Conservation (phyloP, 1,140 invertebrate species). For the Amyelois transitella region DNA sequence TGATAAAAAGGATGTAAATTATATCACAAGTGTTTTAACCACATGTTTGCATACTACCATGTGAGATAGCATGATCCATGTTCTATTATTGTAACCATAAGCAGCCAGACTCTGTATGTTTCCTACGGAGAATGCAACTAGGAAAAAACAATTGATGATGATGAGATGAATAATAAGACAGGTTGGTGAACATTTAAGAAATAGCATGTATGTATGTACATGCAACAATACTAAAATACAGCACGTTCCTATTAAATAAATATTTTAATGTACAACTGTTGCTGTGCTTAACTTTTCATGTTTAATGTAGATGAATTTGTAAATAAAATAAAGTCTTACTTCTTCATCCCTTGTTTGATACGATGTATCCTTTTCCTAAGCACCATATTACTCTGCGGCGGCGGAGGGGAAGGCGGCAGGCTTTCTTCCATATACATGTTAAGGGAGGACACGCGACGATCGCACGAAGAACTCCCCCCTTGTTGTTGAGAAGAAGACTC, state of each 20-base stretch:
- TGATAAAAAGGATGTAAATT: not conserved
- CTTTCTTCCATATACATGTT: constrained; percentile 75
- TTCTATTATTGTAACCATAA: too few relatives aligned
- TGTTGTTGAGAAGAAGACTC: constrained; percentile 59
- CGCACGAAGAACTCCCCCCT: constrained; percentile 45
- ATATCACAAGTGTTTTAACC: too few relatives aligned
- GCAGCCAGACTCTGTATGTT: not conserved
- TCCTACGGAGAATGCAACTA: not conserved
- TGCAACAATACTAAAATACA: too few relatives aligned
- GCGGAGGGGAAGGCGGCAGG: constrained; percentile 74
- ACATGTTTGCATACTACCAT: too few relatives aligned
- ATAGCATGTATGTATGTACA: too few relatives aligned
- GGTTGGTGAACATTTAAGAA: too few relatives aligned
- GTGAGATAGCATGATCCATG: too few relatives aligned
- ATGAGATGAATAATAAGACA: too few relatives aligned
- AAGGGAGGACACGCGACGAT: constrained; percentile 59
- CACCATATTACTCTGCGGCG: constrained; percentile 88
- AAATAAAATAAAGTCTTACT: constrained; percentile 49
- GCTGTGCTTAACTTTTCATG: too few relatives aligned
- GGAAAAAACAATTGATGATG: too few relatives aligned
- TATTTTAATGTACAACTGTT: too few relatives aligned
- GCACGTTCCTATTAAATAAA: too few relatives aligned
- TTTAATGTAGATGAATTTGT: not conserved
- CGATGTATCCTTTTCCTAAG: constrained; percentile 88
- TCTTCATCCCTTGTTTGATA: constrained; percentile 92